Conservation (phyloP, 2,797 vertebrate genomes). For the Halcyon badia region DNA sequence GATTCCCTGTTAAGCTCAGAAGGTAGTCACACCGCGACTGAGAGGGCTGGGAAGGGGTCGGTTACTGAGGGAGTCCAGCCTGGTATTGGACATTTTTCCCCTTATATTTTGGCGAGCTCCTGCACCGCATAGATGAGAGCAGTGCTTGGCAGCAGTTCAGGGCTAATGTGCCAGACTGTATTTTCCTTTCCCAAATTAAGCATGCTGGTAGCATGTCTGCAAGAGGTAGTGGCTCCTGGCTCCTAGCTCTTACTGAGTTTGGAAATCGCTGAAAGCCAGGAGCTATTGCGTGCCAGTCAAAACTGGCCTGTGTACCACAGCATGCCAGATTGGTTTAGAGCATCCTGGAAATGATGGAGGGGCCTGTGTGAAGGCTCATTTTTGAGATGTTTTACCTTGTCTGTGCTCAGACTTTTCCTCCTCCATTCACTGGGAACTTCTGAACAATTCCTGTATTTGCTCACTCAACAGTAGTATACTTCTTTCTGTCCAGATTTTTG, state of each 20-base stretch:
- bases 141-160: constrained; percentile 12
- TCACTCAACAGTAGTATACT: neutral
- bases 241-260: constrained; percentile 46
- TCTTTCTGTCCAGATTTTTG: neutral
- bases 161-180: constrained; percentile 63
- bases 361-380: neutral
- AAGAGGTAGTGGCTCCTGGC: constrained; percentile 51
- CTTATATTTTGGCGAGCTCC: neutral
- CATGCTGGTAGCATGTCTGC: constrained; percentile 55
- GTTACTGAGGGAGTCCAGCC: neutral
- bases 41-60: neutral
- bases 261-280: constrained; percentile 26
- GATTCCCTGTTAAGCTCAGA: neutral
- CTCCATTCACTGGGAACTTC: neutral
- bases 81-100: neutral
- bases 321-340: constrained; percentile 19
- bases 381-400: neutral
- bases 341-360: constrained; percentile 36
- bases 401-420: neutral
- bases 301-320: neutral
- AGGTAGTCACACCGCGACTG: neutral
- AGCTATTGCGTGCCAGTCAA: constrained; percentile 30
- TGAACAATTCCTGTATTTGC: neutral
- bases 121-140: neutral
- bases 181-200: constrained; percentile 71